These are phyloP conservation scores for Taurulus bubalis DNA, from an alignment of 2,113 vertebrate species.

Conservation along the genomic window DNA sequence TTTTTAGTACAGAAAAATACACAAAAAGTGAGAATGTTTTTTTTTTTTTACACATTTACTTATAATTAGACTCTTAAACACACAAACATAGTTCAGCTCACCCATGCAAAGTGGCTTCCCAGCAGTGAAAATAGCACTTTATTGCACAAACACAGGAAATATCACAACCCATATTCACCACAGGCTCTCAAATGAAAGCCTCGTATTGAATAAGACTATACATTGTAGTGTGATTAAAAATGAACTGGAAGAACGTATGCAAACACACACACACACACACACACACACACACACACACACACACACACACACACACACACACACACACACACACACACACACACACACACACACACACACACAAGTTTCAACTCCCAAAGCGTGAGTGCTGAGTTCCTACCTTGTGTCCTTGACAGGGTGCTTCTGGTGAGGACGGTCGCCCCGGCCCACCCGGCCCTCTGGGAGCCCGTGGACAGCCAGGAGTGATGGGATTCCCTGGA, in stretches of 20 bases:
- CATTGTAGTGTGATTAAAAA: not conserved
- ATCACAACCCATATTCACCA: not conserved
- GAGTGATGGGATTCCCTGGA: constrained; percentile 99
- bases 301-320: not conserved
- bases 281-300: not conserved
- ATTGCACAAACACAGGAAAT: not conserved
- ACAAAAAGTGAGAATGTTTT: not conserved
- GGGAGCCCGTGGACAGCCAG: constrained; percentile 95
- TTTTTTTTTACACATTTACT: not conserved
- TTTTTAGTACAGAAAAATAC: not conserved
- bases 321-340: not conserved
- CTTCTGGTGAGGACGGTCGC: constrained; percentile 92
- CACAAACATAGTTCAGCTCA: not conserved
- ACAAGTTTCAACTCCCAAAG: not conserved
- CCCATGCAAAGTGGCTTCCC: not conserved
- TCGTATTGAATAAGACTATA: not conserved
- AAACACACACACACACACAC: not conserved
- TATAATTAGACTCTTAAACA: not conserved
- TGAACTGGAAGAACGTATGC: not conserved
- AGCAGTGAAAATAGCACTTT: not conserved
- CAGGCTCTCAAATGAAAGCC: not conserved
- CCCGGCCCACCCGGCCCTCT: constrained; percentile 94
- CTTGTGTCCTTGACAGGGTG: constrained; percentile 82
- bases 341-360: not conserved
- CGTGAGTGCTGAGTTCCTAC: constrained; percentile 11